These are phyloP conservation scores for Osmoderma eremita DNA, from an alignment of 2,888 invertebrate genomes.

Conservation along the genomic window DNA sequence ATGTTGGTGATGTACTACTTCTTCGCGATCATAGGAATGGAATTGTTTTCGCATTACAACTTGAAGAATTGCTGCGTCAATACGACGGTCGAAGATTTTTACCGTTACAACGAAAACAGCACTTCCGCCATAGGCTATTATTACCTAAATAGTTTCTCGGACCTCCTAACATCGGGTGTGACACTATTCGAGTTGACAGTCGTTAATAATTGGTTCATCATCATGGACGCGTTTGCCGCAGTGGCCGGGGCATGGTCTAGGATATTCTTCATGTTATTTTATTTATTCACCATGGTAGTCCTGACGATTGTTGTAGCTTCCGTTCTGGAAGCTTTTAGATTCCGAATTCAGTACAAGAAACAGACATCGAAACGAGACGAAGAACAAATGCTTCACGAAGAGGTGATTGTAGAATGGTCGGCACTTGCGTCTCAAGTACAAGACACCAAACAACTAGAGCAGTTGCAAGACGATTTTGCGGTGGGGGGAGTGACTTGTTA, in stretches of 20 bases:
- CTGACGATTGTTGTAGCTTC: constrained; percentile 90
- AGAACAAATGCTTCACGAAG: constrained; percentile 80
- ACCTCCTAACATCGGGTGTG: constrained; percentile 74
- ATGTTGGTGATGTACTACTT: constrained; percentile 88
- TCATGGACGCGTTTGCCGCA: constrained; percentile 86
- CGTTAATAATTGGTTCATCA: constrained; percentile 92
- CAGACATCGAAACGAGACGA: constrained; percentile 82
- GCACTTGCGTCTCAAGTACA: constrained; percentile 66
- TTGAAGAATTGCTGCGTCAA: constrained; percentile 85
- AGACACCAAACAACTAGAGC: constrained; percentile 66
- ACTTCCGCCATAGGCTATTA: constrained; percentile 82
- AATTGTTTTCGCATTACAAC: constrained; percentile 79
- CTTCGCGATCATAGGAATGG: constrained; percentile 92
- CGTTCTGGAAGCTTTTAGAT: constrained; percentile 87
- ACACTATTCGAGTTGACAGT: constrained; percentile 90
- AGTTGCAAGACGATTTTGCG: constrained; percentile 64
- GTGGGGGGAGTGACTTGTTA: constrained; percentile 71
- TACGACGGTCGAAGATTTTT: constrained; percentile 86
- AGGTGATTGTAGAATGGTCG: constrained; percentile 78
- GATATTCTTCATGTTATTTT: constrained; percentile 89
- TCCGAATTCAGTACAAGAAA: constrained; percentile 86
- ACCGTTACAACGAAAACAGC: constrained; percentile 74
- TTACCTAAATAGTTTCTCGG: constrained; percentile 86
- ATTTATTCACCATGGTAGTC: constrained; percentile 90
- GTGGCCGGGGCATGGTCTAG: constrained; percentile 76